Evolutionary conservation across 1,140 invertebrate species (phyloP), one percentile per base, ranked within the genome.

Genomic region (Zaprionus vittiger): DNA sequence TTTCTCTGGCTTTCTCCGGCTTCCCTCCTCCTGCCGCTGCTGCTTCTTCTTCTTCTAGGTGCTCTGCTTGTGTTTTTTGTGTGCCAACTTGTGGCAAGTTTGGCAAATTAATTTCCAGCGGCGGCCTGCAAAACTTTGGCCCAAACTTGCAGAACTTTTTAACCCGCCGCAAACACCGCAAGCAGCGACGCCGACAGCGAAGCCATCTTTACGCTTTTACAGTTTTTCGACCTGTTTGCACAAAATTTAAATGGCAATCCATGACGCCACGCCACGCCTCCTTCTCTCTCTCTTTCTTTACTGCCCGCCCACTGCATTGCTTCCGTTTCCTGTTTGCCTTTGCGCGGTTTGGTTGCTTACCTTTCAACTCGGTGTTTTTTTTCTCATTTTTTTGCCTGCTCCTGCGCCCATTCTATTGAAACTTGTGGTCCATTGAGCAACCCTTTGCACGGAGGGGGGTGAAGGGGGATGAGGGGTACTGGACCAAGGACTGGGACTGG

Each of bases 191-290:
- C 54, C 65, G 68, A 70, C 80, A 57, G 73, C 74, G 60, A 70
- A 84, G 84, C 83, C 83, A 83, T 87, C 84, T 89, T 89, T 81
- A 87, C 69, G 84, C 84, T 84, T 83, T 89, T 89, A 84, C 84
- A 90, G 84, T 90, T 89, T 89, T 76, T 89, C 84, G 84, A 89
- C 84, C 84, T 89, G 84, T 89, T 89, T 89, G 84, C 84, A 81
- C 84, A 81, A 89, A 89, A 89, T 89, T 89, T 90, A 89, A 89
- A 89, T 90, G 84, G 78, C 72, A 77, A 80, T 69, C 73, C 59
- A 52, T 52, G n/a, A 41, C 22, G 12, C 38, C 41, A 17, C 38
- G 62, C 22, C 20, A 22, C 20, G 20, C 52, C 22, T 44, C n/a
- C 14, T 0, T 4, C 37, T 2, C 14, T 15, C 37, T 38, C 37